phyloP scores from a whole-genome alignment of 2,888 invertebrate species.

The Neoaliturus tenellus region DNA sequence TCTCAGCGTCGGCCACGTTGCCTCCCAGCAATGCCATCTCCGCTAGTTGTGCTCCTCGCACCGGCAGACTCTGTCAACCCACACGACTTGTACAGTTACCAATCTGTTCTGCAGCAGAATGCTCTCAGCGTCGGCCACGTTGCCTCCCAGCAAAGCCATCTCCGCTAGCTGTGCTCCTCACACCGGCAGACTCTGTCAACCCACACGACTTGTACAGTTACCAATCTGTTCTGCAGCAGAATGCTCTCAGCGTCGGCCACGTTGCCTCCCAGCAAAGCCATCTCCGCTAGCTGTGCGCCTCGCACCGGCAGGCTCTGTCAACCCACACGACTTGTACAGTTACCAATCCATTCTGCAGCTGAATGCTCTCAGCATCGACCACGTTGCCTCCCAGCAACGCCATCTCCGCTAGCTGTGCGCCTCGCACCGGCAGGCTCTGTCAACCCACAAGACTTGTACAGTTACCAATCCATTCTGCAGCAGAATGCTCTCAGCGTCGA shows the following conservation, averaged over 20 bases:
- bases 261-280: constrained; percentile 81
- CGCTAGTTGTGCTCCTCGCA: constrained; percentile 78
- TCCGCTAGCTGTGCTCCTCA: constrained; percentile 79
- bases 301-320: constrained; percentile 75
- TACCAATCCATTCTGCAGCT: constrained; percentile 81
- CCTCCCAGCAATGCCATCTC: constrained; percentile 82
- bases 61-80: constrained; percentile 79
- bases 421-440: constrained; percentile 75
- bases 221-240: constrained; percentile 80
- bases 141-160: constrained; percentile 81
- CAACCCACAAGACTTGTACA: too few relatives aligned
- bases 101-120: constrained; percentile 82
- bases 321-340: too few relatives aligned
- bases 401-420: constrained; percentile 80
- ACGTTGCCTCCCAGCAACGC: constrained; percentile 81
- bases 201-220: too few relatives aligned
- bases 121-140: constrained; percentile 82
- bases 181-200: constrained; percentile 74
- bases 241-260: constrained; percentile 83
- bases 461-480: constrained; percentile 80
- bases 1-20: constrained; percentile 82
- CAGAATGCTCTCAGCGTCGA: constrained; percentile 83
- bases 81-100: too few relatives aligned
- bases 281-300: constrained; percentile 79
- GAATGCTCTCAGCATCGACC: constrained; percentile 82